Evolutionary conservation across 2,888 invertebrate species (phyloP), one percentile per base, ranked within the genome.

Genomic region (Exephanes ischioxanthus): DNA sequence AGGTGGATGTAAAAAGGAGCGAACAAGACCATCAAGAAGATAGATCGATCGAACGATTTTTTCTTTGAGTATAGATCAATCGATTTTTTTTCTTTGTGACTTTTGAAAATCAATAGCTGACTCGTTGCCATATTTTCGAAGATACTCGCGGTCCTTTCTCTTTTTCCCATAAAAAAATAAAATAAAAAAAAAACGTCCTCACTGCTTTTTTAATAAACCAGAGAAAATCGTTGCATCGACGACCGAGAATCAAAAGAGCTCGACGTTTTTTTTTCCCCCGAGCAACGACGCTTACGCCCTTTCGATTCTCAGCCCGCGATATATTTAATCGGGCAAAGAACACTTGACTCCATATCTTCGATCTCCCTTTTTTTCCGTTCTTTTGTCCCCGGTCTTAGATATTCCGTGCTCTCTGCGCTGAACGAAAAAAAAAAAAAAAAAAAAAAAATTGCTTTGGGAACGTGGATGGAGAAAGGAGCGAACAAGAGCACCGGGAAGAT

Each of bases 401-500:
- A 41, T 41, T 41, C 41, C 2, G 41, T 9, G 41, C 41, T 41
- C 41, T 41, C 41, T 2, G 41, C 41, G 9, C 11, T 11, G 41
- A 37, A n/a, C n/a, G n/a, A n/a, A n/a, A n/a, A n/a, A 5, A 37
- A 7, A 37, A 33, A 33, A 3, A 51, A 51, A 51, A 51, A n/a
- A 51, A 53, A 53, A 53, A 53, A 26, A 26, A 26, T 26, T n/a
- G 53, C n/a, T 0, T 16, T 45, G 14, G 45, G 45, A 45, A 45
- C 16, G 45, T 45, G 45, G 45, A 45, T 16, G 45, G 45, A 16
- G 45, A 45, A 45, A 45, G 45, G 45, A 16, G 45, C 41, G 41
- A 41, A 41, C 45, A 71, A 68, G 73, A 72, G 61, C 61, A 75
- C 30, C 48, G 55, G 68, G 33, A 77, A 77, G 45, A 37, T 33